Base-by-base conservation (phyloP, 1,140 invertebrate species). In the Papilio dardanus region DNA sequence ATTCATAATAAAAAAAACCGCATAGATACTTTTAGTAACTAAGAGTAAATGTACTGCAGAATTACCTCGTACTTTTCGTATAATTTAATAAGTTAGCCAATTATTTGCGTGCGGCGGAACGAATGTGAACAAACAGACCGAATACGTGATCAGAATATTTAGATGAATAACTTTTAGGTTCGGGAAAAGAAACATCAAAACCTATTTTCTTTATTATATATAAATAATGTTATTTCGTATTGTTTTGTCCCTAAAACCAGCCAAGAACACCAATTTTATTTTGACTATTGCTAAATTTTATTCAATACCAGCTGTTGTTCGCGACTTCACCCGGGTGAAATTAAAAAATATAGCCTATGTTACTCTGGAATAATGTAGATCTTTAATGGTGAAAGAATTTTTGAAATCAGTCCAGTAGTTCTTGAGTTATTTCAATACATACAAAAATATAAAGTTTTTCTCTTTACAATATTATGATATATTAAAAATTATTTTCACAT, bases 131-230 rank as follows among this genome's bases (percentile, higher is more conserved):
- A 89, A 88, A 89, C 86, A 88, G 81, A 80, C 74, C 65, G 71
- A 79, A 80, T 74, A 83, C 89, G 89, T 91, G 89, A 89, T 86
- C 82, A 16, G 88, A 88, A 90, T 90, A 80, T 86, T 88, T 85
- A 58, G 75, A 74, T 76, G 78, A 80, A 74, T 79, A 77, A 86
- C 81, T 81, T 85, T 86, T 78, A 81, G 80, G 74, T 67, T 74
- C 71, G 77, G 82, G 74, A 69, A 73, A 68, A 78, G 81, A 79
- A 79, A 83, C 78, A 77, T 76, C 62, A 81, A 88, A 83, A 81
- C 71, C 85, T 86, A 85, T 82, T 76, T 79, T 74, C 74, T 77
- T 81, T 81, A 24, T 68, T 40, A 68, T 71, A 46, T 46, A 82
- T 82, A 84, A 84, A 75, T 83, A 83, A 81, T 79, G 67, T 81